Conservation (phyloP, 2,797 vertebrate genomes). For the Sebastes taczanowskii region DNA sequence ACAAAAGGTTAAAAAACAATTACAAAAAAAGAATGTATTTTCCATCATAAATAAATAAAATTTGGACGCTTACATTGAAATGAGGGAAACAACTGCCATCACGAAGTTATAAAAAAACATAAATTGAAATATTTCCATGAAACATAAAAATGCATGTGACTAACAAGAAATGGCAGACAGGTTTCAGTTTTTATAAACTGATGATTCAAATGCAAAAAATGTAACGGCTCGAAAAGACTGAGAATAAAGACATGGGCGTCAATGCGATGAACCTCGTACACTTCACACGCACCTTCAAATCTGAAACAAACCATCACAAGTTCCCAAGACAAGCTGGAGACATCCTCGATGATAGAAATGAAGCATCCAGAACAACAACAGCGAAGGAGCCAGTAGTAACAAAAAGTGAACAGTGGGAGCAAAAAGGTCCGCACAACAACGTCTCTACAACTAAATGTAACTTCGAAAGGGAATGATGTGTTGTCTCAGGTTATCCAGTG, state of each 20-base stretch:
- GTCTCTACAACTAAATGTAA: background rate
- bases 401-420: conserved; percentile 25
- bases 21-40: conserved; percentile 77
- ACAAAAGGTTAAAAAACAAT: conserved; percentile 65
- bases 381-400: conserved; percentile 13
- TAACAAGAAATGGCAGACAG: conserved; percentile 24
- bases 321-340: conserved; percentile 10
- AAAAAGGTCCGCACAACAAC: conserved; percentile 15
- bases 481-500: conserved; percentile 64
- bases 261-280: conserved; percentile 32
- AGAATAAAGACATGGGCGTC: conserved; percentile 38
- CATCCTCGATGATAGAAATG: background rate
- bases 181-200: background rate
- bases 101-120: conserved; percentile 72
- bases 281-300: conserved; percentile 35
- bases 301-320: conserved; percentile 22
- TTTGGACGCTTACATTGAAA: conserved; percentile 73
- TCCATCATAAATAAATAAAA: conserved; percentile 86
- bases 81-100: conserved; percentile 56
- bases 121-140: conserved; percentile 49
- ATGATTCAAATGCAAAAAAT: conserved; percentile 20
- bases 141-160: conserved; percentile 45
- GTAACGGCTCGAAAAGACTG: conserved; percentile 20
- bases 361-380: conserved; percentile 12
- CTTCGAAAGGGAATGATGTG: conserved; percentile 42